Base-by-base conservation (phyloP, 2,888 invertebrate species). In the Tinea semifulvella region DNA sequence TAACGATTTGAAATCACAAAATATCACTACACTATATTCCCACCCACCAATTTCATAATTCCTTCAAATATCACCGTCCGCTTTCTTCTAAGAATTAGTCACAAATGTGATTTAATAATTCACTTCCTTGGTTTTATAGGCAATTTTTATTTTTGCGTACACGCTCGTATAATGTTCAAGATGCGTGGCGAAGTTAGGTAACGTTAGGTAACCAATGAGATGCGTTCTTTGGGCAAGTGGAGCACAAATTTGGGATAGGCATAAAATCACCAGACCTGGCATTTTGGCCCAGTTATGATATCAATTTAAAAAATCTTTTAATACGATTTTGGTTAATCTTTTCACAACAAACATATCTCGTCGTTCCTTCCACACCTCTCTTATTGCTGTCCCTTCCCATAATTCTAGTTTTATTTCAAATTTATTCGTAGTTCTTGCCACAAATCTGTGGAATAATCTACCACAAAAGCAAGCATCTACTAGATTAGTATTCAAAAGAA, bases 1-100 rank as follows among this genome's bases (percentile, higher is more conserved):
- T n/a, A n/a, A n/a, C n/a, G n/a, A n/a, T n/a, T n/a, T n/a, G n/a
- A n/a, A n/a, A n/a, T n/a, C n/a, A n/a, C n/a, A n/a, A n/a, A n/a
- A n/a, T n/a, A 35, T 16, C 27, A 35, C 38, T 27, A 35, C 44
- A 46, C 45, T 39, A 42, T 45, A 42, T 44, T 22, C 43, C 31
- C 50, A 70, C 75, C 58, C 66, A 76, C 76, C 73, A 70, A 55
- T 54, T 69, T 76, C 77, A 77, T 76, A 53, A 55, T 65, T 56
- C 46, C 50, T 49, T 51, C 47, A 51, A 55, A 50, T 58, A 57
- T 53, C 51, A 56, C 55, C 50, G 54, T 52, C 51, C 48, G 63
- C 39, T 22, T 45, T 43, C 19, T 31, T 19, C 36, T 40, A 39
- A 28, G 25, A 28, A 16, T 17, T 22, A 36, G 27, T 31, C 16